Percentiles rank a stretch among this genome's conserved stretches.
Evolutionary conservation across 1,140 invertebrate genomes (phyloP).

Genomic region (Zophobas morio): DNA sequence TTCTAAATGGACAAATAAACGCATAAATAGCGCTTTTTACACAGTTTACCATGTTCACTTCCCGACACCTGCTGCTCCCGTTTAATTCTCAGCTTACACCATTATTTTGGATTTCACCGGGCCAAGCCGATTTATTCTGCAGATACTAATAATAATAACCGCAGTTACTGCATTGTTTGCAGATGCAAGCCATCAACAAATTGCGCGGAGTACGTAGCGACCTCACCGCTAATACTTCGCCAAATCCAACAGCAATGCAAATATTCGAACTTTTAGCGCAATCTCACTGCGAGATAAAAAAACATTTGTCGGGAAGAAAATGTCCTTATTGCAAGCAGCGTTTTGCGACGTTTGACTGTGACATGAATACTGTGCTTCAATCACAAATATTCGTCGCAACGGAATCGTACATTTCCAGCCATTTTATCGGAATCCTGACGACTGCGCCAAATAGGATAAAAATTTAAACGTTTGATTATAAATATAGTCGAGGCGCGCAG

Average conservation of each 20-base stretch:
- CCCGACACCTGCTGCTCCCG: conserved; percentile 7
- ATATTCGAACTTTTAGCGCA: too few relatives aligned
- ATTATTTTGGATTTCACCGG: conserved; percentile 17
- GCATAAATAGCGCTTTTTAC: conserved; percentile 22
- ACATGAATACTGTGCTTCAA: too few relatives aligned
- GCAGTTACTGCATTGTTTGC: background rate
- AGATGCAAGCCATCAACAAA: background rate
- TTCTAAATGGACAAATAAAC: conserved; percentile 31
- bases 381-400: too few relatives aligned
- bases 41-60: conserved; percentile 5
- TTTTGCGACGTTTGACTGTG: background rate
- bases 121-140: conserved; percentile 20
- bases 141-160: conserved; percentile 1
- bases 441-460: too few relatives aligned
- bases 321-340: background rate
- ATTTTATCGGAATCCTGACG: too few relatives aligned
- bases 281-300: background rate
- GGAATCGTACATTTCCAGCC: too few relatives aligned
- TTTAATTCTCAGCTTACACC: background rate
- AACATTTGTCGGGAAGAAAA: background rate
- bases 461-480: too few relatives aligned
- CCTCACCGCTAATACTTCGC: too few relatives aligned
- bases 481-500: too few relatives aligned
- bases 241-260: too few relatives aligned
- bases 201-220: background rate